phyloP scores from a whole-genome alignment of 2,888 invertebrate genomes.

The Heliothis peltigera region DNA sequence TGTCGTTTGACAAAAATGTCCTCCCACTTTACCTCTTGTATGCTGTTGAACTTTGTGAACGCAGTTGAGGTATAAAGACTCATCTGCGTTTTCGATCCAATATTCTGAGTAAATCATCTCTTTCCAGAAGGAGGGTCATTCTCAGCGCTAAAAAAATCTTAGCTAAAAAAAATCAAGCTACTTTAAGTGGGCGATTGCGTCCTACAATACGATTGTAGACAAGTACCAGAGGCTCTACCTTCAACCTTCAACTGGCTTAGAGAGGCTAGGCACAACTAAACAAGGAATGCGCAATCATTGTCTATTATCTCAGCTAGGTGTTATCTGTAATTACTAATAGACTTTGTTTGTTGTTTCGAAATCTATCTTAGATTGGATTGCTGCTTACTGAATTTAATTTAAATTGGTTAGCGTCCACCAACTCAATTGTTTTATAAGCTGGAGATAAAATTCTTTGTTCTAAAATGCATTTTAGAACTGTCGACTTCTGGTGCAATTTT shows the following conservation, averaged over 20 bases:
- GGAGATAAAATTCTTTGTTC: no score
- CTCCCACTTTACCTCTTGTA: slow-evolving; percentile 1
- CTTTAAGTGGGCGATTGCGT: neutral
- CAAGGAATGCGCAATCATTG: slow-evolving; percentile 75
- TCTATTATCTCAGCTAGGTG: slow-evolving; percentile 65
- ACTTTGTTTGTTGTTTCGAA: slow-evolving; percentile 44
- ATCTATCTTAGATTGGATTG: slow-evolving; percentile 37
- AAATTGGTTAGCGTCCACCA: neutral
- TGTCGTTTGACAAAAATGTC: slow-evolving; percentile 29
- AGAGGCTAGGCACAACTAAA: slow-evolving; percentile 68
- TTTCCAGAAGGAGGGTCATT: neutral
- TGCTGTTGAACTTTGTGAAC: neutral
- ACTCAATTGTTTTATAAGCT: no score
- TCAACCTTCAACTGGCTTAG: slow-evolving; percentile 76
- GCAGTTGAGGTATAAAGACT: neutral
- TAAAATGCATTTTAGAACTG: no score
- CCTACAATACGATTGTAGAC: slow-evolving; percentile 9
- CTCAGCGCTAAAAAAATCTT: neutral
- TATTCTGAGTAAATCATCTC: neutral
- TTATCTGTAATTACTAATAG: slow-evolving; percentile 57
- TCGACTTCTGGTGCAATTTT: slow-evolving; percentile 19
- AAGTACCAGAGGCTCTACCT: slow-evolving; percentile 50
- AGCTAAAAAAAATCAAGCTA: slow-evolving; percentile 9
- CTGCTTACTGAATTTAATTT: slow-evolving; percentile 14
- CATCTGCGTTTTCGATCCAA: neutral